Evolutionary conservation across 2,113 vertebrate species (phyloP).

Genomic region (Phalacrocorax brasilianus): DNA sequence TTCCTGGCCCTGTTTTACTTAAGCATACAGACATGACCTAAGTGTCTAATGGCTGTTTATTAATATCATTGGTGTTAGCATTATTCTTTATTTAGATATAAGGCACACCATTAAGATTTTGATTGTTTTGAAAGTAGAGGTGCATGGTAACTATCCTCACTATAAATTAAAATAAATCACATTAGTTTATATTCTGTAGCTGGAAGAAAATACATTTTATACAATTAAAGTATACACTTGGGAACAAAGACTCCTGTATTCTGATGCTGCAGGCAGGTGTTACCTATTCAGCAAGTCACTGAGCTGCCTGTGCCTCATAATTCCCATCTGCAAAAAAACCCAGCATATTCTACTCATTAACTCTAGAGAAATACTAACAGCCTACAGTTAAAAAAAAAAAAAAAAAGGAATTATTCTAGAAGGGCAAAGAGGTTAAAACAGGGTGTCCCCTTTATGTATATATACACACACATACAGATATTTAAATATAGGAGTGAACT

Average conservation of each 20-base stretch:
- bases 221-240: not conserved
- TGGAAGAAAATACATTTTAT: not conserved
- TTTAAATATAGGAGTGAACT: not conserved
- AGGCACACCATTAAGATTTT: not conserved
- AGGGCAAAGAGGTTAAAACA: not conserved
- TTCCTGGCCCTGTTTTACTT: not conserved
- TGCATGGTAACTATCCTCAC: not conserved
- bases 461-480: not conserved
- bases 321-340: not conserved
- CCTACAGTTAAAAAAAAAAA: not conserved
- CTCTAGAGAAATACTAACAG: not conserved
- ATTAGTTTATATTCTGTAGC: not conserved
- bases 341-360: not conserved
- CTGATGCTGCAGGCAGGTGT: not conserved
- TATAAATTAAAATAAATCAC: not conserved
- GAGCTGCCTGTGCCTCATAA: not conserved
- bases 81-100: not conserved
- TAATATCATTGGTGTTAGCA: not conserved
- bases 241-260: not conserved
- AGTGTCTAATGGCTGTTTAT: not conserved
- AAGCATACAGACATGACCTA: not conserved
- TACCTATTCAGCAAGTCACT: not conserved
- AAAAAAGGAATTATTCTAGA: not conserved
- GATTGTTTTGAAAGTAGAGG: not conserved
- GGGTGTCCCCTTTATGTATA: not conserved